Conservation (phyloP, 2,113 vertebrate genomes). For the Megaptera novaeangliae region DNA sequence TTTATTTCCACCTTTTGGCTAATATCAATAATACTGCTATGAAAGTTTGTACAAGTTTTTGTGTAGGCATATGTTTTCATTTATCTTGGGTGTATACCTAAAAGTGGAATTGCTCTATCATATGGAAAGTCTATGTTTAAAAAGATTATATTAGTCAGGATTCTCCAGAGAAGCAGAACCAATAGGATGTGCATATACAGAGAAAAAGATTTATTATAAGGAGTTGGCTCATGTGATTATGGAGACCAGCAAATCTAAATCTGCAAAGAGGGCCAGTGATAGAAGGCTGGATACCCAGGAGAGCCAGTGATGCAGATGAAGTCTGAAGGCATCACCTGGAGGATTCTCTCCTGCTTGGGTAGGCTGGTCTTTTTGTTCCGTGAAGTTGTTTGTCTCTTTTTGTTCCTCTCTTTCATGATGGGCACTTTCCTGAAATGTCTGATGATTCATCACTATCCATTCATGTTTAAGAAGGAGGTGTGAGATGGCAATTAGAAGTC, state of each 20-base stretch:
- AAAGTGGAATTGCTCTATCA: not conserved
- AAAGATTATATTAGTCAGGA: not conserved
- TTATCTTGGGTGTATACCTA: not conserved
- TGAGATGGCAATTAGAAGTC: not conserved
- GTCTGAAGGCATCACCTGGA: not conserved
- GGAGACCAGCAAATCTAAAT: not conserved
- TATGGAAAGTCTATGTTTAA: not conserved
- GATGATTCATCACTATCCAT: slow-evolving; percentile 19
- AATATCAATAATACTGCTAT: not conserved
- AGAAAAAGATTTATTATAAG: not conserved
- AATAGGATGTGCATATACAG: not conserved
- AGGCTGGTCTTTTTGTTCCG: not conserved
- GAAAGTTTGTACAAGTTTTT: not conserved
- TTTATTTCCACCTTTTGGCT: not conserved
- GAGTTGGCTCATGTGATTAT: not conserved
- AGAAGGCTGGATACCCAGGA: not conserved
- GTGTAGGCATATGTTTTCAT: not conserved
- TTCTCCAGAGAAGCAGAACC: not conserved
- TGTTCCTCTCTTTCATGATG: not conserved
- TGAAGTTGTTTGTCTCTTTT: not conserved
- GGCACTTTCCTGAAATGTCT: slow-evolving; percentile 8
- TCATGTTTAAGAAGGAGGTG: not conserved
- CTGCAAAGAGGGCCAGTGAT: not conserved
- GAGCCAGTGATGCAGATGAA: not conserved
- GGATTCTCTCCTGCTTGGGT: not conserved